Evolutionary conservation across 2,888 invertebrate species (phyloP), one percentile per base, ranked within the genome.

Genomic region (Lepidochrysops patricia): DNA sequence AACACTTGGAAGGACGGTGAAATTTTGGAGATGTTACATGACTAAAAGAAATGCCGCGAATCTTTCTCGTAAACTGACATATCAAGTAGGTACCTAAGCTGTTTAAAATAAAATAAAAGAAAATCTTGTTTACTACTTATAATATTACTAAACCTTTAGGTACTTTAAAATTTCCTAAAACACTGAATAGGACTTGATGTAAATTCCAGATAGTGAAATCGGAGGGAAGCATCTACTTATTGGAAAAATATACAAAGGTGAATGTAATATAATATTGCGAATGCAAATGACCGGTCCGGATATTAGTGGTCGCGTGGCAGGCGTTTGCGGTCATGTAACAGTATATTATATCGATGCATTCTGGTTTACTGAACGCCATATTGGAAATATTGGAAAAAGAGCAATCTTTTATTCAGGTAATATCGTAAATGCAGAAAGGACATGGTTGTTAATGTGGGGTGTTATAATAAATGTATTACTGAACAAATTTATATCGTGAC

Each of bases 311-410:
- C 15, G 37, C 19, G 37, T 5, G 25, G 37, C 35, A 32, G 57
- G 57, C 26, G 25, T 26, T 26, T 37, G 57, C 57, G 57, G 57
- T 35, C 57, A 37, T 35, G 25, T 57, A 57, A 57, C 57, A 35
- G 26, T 57, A 57, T 57, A 50, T 57, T 15, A 37, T 26, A 37
- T 56, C 7, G 32, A 56, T 56, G 34, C 15, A 26, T 23, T 26
- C 57, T 57, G 57, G 35, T 57, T 57, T 57, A 13, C 32, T 26
- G 35, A 9, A 37, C 25, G n/a, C 25, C 50, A 50, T 19, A 43
- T 43, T 43, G 43, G 19, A 43, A 43, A 43, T 43, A 19, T 43
- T 43, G 43, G 5, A n/a, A 43, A 43, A 43, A 54, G 54, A 12
- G 19, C 26, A 56, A n/a, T 32, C 7, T 34, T 57, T 34, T 23